phyloP scores from a whole-genome alignment of 2,113 vertebrate species.

The Apus apus region DNA sequence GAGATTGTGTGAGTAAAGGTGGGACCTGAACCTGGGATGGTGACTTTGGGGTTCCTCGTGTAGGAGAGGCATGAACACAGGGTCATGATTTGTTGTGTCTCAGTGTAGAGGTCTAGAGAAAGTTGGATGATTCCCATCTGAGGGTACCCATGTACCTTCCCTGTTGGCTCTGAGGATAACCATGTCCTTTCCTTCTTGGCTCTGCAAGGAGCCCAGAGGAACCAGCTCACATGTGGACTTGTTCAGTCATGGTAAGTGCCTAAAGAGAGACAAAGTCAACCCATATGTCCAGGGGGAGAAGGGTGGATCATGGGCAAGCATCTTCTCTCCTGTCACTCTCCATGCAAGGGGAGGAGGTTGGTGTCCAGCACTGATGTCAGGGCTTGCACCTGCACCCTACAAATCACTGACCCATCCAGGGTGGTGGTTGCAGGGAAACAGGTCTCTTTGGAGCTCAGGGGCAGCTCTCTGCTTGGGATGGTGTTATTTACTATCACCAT shows the following conservation, averaged over 20 bases:
- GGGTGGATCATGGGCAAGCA: accelerated
- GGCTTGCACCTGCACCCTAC: neutral
- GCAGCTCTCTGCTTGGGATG: neutral
- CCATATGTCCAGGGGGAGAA: neutral
- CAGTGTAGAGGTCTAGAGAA: neutral
- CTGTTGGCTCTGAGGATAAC: neutral
- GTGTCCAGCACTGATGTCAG: neutral
- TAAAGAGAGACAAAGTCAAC: neutral
- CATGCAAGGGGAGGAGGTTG: accelerated
- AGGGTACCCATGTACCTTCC: neutral
- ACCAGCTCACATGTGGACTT: neutral
- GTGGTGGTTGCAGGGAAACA: neutral
- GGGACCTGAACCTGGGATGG: neutral
- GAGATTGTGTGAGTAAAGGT: neutral
- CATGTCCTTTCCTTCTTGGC: neutral
- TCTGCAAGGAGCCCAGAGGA: neutral
- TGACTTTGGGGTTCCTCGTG: neutral
- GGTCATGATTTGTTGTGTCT: neutral
- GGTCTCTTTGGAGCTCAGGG: neutral
- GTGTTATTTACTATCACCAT: neutral
- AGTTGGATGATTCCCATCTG: neutral
- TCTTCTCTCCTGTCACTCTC: neutral
- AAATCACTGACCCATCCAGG: neutral
- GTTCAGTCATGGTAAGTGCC: neutral
- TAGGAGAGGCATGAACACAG: neutral